Conservation (phyloP, 2,888 invertebrate genomes). For the Cantharis lateralis region DNA sequence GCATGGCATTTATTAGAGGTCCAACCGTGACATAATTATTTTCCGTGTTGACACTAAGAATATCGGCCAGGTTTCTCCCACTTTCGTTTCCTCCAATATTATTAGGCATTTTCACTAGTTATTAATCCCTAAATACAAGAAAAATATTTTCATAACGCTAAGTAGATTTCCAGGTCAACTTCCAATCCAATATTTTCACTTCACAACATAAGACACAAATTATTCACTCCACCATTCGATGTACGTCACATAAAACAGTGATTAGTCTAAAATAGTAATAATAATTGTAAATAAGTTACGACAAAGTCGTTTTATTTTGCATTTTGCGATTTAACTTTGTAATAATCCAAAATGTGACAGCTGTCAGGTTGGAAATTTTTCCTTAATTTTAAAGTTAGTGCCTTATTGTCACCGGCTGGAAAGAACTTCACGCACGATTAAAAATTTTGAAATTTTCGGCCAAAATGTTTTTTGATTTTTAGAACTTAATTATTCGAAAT, state of each 20-base stretch:
- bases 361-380: conserved; percentile 21
- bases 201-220: not conserved
- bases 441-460: not conserved
- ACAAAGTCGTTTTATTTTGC: not conserved
- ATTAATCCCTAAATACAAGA: not conserved
- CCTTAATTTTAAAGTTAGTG: not conserved
- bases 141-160: not conserved
- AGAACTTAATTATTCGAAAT: not conserved
- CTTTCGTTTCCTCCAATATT: not conserved
- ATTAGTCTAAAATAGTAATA: not conserved
- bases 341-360: conserved; percentile 15
- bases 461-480: not conserved
- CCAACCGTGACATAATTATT: conserved; percentile 58
- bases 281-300: not conserved
- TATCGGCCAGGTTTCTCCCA: conserved; percentile 36
- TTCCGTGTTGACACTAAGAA: conserved; percentile 42
- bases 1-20: conserved; percentile 61
- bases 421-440: not conserved
- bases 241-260: not conserved
- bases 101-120: not conserved
- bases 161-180: not conserved
- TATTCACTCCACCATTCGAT: not conserved
- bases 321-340: not conserved
- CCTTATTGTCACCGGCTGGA: not conserved
- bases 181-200: not conserved